Evolutionary conservation across 1,140 invertebrate genomes (phyloP), one percentile per base, ranked within the genome.

Genomic region (Zaprionus africanus): DNA sequence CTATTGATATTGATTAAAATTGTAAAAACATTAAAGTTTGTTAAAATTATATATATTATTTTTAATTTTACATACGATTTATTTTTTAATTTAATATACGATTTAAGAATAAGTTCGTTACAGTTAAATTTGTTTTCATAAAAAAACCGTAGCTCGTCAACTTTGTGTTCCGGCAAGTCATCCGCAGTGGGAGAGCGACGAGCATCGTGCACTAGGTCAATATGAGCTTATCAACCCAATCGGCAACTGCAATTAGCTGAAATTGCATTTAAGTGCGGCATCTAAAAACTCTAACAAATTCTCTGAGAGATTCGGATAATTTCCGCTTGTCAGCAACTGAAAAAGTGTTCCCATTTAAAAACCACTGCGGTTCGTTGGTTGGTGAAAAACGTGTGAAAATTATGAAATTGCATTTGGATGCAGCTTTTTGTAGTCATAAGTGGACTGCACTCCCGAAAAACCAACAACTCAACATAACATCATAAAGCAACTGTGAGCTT

Each of bases 301-400:
- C 59, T 60, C 17, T 28, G 22, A 63, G 43, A 19, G 28, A 26
- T 19, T 46, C 41, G 60, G 46, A 17, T 60, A 83, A 88, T 88
- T 88, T 87, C 83, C 83, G 80, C 83, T 79, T 88, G 83, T 83
- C 84, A 80, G 81, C 64, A 7, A 41, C 1, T 57, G 38, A 59
- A 67, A 78, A 70, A 73, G 53, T 56, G 54, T 53, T 83, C 63
- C 70, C 76, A 79, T 76, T 79, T 71, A 34, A 69, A 58, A 58
- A 38, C 31, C 58, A 13, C 13, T 60, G 78, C 71, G 41, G 71
- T 68, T 67, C 72, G 36, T 34, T 60, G 63, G 71, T n/a, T n/a
- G n/a, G n/a, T n/a, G n/a, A 87, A 87, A 87, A 87, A 87, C 83
- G 83, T 87, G 83, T 87, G 83, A 87, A 87, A 80, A 88, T 87